Percentiles rank a stretch among this genome's conserved stretches.
phyloP scores from a whole-genome alignment of 2,888 invertebrate genomes.

The Spodoptera exigua region DNA sequence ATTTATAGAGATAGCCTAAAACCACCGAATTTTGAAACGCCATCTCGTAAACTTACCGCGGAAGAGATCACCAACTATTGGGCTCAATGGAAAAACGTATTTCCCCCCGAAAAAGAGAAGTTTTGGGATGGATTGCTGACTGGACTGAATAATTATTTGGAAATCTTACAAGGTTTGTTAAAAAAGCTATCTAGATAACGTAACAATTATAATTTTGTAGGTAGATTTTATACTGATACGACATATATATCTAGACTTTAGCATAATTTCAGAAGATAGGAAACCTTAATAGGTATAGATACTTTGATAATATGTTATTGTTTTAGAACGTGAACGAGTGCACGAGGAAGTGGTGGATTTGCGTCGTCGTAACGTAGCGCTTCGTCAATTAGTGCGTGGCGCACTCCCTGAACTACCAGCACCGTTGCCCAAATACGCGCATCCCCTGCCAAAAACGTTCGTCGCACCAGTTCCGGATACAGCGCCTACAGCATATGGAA shows the following conservation, averaged over 20 bases:
- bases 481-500: constrained; percentile 59
- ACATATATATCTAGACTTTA: no score
- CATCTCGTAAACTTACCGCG: constrained; percentile 86
- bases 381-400: constrained; percentile 91
- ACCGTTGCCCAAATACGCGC: constrained; percentile 62
- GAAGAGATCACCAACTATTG: constrained; percentile 91
- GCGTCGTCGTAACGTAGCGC: constrained; percentile 91
- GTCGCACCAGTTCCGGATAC: constrained; percentile 69
- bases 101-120: constrained; percentile 90
- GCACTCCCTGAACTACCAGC: constrained; percentile 82
- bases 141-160: constrained; percentile 91
- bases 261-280: no score
- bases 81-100: constrained; percentile 90
- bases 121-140: constrained; percentile 92
- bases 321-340: constrained; percentile 90
- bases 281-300: no score
- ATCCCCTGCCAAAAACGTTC: constrained; percentile 61
- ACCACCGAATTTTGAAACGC: constrained; percentile 83
- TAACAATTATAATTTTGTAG: background rate
- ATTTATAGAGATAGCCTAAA: constrained; percentile 75
- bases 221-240: background rate
- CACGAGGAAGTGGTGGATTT: constrained; percentile 91
- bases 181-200: background rate
- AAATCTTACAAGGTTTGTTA: constrained; percentile 89
- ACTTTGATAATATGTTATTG: no score